These are phyloP conservation scores for Alentia gelatinosa DNA, from an alignment of 2,888 invertebrate species.

Conservation along the genomic window DNA sequence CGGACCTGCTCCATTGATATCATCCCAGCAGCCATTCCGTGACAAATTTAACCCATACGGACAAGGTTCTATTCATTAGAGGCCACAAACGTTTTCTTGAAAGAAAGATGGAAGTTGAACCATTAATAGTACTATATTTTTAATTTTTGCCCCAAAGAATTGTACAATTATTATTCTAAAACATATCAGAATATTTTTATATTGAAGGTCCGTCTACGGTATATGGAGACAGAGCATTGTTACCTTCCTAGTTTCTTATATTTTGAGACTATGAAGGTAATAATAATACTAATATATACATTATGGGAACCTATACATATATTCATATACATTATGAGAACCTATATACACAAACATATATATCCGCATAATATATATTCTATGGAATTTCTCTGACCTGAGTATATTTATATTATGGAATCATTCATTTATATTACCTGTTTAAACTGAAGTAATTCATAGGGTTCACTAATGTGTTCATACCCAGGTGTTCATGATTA, in stretches of 20 bases:
- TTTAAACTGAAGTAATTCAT: not conserved
- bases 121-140: not conserved
- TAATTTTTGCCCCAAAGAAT: not conserved
- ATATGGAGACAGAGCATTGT: not conserved
- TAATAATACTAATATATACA: not conserved
- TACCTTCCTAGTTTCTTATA: not conserved
- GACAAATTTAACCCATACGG: too few species aligned
- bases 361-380: not conserved
- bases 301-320: not conserved
- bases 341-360: not conserved
- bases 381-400: not conserved
- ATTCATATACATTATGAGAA: not conserved
- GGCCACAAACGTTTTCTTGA: too few species aligned
- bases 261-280: not conserved
- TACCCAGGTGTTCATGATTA: conserved; percentile 1
- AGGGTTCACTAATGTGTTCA: not conserved
- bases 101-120: not conserved
- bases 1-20: too few species aligned
- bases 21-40: too few species aligned
- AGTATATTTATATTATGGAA: not conserved
- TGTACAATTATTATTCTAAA: not conserved
- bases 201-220: not conserved
- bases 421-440: not conserved
- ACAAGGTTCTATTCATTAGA: too few species aligned
- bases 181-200: conserved; percentile 27